Base-by-base conservation (phyloP, 2,113 vertebrate genomes). In the Sapayoa aenigma region DNA sequence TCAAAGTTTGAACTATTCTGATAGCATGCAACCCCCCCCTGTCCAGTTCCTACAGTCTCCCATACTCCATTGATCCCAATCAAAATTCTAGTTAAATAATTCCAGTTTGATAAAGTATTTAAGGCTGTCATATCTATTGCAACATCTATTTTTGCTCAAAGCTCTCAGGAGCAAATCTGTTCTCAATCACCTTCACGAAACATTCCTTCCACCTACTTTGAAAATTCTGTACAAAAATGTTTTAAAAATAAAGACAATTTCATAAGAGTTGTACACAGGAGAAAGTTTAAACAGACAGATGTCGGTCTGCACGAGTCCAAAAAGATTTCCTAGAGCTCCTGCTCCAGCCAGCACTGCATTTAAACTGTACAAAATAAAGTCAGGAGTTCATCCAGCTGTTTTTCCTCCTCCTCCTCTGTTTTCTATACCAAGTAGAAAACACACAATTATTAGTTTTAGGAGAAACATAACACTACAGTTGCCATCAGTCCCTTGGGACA, bases 381-480 rank as follows among this genome's bases (percentile, higher is more conserved):
- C 75, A 44, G 62, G 12, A 47, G 50, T 20, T 35, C 25, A 56
- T 25, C 8, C 28, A 35, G 7, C 25, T 31, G 14, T 2, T n/a
- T 2, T 6, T n/a, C n/a, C n/a, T 9, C 4, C 20, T 8, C 8
- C 25, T 14, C 10, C 21, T 20, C 52, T 24, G 4, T 24, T 65
- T 31, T 28, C 55, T 62, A 22, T 6, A 35, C 21, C 8, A 6
- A 44, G 33, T 1, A 47, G 33, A 41, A 60, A n/a, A n/a, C 1
- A 0, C 30, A 28, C 12, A 28, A 0, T 2, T 9, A 0, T 46
- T 37, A 27, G 9, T 41, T 76, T 59, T 12, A 27, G 67, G 42
- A n/a, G 22, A 35, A 56, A 6, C 39, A 1, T 2, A 12, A 14
- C 53, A 3, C 35, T 8, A 24, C 2, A 3, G 58, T 28, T 8